Conservation (phyloP, 2,888 invertebrate species). For the Biston stratarius region DNA sequence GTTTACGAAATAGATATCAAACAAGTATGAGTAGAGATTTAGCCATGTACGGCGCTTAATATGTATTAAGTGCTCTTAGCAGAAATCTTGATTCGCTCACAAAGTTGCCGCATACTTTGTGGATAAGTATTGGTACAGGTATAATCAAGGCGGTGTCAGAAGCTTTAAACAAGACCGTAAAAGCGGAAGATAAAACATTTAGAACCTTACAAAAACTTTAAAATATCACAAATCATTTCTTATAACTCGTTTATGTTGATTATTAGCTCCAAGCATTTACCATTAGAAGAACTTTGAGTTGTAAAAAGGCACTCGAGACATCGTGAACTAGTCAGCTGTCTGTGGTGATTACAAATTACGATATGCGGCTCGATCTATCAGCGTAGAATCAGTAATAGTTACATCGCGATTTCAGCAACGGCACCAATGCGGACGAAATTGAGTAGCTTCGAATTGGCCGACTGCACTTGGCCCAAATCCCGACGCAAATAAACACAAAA, state of each 20-base stretch:
- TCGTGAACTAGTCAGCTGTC: conserved; percentile 43
- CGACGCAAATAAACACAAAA: conserved; percentile 76
- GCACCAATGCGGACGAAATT: conserved; percentile 46
- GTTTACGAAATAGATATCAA: too few species aligned
- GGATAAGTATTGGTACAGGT: background rate
- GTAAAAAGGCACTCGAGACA: conserved; percentile 28
- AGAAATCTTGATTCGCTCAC: background rate
- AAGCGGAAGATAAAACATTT: background rate
- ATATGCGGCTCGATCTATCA: conserved; percentile 21
- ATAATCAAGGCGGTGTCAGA: background rate
- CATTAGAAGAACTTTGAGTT: background rate
- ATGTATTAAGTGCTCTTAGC: background rate
- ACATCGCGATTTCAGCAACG: conserved; percentile 5
- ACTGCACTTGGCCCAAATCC: conserved; percentile 81
- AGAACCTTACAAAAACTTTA: conserved; percentile 3
- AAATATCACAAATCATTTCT: conserved; percentile 28
- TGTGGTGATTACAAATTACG: conserved; percentile 40
- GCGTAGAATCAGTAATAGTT: conserved; percentile 5
- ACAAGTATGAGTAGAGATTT: too few species aligned
- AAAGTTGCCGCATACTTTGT: background rate
- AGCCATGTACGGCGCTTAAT: background rate
- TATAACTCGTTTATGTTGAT: conserved; percentile 25
- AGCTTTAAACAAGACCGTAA: background rate
- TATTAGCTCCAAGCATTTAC: conserved; percentile 7
- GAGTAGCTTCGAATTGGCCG: conserved; percentile 69